phyloP scores from a whole-genome alignment of 2,113 vertebrate genomes.

The Blennius ocellaris region DNA sequence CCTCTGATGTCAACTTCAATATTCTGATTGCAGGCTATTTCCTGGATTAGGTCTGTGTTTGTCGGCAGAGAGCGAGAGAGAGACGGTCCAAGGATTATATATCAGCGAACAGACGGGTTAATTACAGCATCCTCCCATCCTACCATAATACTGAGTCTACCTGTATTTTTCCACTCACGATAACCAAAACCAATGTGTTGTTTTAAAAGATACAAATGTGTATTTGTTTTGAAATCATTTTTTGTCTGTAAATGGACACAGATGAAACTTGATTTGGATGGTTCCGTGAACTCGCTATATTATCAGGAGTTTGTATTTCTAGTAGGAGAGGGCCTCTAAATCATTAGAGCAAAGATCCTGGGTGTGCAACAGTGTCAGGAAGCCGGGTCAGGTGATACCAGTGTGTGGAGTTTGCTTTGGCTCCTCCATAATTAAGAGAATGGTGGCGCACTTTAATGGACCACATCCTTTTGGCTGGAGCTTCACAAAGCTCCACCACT shows the following conservation, averaged over 20 bases:
- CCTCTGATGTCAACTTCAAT: conserved; percentile 90
- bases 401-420: conserved; percentile 88
- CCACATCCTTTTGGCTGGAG: conserved; percentile 93
- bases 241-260: conserved; percentile 14
- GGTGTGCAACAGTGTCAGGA: conserved; percentile 88
- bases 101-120: conserved; percentile 82
- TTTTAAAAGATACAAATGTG: not conserved
- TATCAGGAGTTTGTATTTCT: conserved; percentile 85
- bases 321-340: conserved; percentile 85
- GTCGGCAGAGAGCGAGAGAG: conserved; percentile 81
- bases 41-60: conserved; percentile 87
- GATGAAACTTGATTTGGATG: conserved; percentile 69
- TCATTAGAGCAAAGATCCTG: conserved; percentile 83
- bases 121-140: conserved; percentile 67
- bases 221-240: not conserved
- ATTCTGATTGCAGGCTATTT: conserved; percentile 87
- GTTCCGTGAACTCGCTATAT: not conserved
- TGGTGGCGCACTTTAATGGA: conserved; percentile 90
- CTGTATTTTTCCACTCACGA: conserved; percentile 2
- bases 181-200: not conserved
- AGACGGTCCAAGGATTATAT: conserved; percentile 78
- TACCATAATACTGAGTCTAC: conserved; percentile 18
- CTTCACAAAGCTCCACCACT: conserved; percentile 85
- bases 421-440: conserved; percentile 90
- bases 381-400: conserved; percentile 89